phyloP scores from a whole-genome alignment of 2,113 vertebrate genomes.

The Xyrauchen texanus region DNA sequence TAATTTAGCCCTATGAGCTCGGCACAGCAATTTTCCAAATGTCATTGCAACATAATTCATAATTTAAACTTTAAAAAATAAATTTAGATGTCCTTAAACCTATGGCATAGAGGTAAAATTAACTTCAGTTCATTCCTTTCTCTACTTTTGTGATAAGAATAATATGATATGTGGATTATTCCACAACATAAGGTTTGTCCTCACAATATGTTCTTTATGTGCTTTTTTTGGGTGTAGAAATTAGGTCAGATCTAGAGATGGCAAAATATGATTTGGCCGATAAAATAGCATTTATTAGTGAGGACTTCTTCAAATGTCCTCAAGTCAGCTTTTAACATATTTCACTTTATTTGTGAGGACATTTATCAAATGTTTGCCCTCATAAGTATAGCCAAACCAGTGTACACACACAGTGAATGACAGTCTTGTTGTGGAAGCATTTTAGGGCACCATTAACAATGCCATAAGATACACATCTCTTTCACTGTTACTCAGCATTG shows the following conservation, averaged over 20 bases:
- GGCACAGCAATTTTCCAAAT: conserved; percentile 53
- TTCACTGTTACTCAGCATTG: not conserved
- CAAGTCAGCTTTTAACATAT: too few species aligned
- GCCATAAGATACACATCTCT: conserved; percentile 1
- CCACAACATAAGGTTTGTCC: not conserved
- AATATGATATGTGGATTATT: not conserved
- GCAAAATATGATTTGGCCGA: too few species aligned
- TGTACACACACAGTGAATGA: not conserved
- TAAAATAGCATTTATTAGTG: too few species aligned
- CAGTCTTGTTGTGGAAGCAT: not conserved
- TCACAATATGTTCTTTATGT: not conserved
- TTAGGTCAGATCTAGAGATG: too few species aligned
- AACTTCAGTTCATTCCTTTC: not conserved
- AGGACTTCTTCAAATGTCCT: too few species aligned
- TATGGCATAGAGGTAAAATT: conserved; percentile 15
- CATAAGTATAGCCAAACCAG: too few species aligned
- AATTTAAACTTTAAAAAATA: conserved; percentile 47
- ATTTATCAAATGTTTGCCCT: too few species aligned
- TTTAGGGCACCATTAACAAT: not conserved
- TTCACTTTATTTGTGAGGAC: too few species aligned
- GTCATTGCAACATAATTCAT: conserved; percentile 40
- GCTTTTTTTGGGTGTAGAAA: too few species aligned
- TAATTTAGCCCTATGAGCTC: conserved; percentile 51
- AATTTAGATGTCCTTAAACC: conserved; percentile 24
- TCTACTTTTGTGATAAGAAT: conserved; percentile 17